These are phyloP conservation scores for Lytechinus variegatus DNA, from an alignment of 35 echinoderm and acorn worm species.

Conservation along the genomic window DNA sequence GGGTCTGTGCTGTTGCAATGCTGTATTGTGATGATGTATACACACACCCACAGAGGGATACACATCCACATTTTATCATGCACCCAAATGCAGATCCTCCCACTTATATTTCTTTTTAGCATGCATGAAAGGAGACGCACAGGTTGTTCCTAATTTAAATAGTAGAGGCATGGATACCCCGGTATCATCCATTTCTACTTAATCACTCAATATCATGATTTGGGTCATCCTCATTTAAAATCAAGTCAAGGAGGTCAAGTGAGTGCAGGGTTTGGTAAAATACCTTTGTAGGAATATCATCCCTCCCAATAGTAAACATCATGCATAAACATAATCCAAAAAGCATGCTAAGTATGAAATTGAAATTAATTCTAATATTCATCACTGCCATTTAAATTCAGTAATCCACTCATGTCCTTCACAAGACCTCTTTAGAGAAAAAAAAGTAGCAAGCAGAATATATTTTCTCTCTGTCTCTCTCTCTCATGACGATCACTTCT, in stretches of 20 bases:
- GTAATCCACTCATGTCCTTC: not conserved
- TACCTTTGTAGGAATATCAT: not conserved
- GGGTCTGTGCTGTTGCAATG: not conserved
- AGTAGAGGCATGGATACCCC: not conserved
- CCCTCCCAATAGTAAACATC: no score
- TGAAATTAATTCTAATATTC: not conserved
- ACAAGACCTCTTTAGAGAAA: not conserved
- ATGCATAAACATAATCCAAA: no score
- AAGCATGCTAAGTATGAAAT: not conserved
- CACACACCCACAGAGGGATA: not conserved
- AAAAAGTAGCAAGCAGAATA: not conserved
- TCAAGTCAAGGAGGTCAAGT: not conserved
- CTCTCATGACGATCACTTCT: not conserved
- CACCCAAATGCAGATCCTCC: not conserved
- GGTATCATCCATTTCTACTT: not conserved
- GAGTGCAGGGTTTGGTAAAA: not conserved
- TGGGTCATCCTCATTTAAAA: not conserved
- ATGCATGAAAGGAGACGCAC: not conserved
- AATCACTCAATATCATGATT: not conserved
- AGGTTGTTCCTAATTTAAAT: not conserved
- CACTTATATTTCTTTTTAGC: constrained; percentile 12
- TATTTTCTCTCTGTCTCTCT: not conserved
- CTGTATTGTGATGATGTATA: not conserved
- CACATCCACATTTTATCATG: not conserved
- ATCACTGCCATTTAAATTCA: not conserved